These are phyloP conservation scores for Channa striata DNA, from an alignment of 2,797 vertebrate species.

Conservation along the genomic window DNA sequence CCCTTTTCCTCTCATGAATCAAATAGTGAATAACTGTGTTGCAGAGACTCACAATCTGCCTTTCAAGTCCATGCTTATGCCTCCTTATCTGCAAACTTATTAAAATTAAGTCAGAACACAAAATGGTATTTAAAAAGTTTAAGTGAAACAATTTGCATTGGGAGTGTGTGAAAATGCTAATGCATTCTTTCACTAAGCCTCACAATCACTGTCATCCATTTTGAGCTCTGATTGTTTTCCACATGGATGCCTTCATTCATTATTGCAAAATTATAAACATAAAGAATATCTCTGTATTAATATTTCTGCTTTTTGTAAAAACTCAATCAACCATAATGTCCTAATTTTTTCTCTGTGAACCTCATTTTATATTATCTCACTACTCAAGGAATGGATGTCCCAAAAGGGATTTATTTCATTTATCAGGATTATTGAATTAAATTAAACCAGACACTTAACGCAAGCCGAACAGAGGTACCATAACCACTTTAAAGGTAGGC, in stretches of 20 bases:
- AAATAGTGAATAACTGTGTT: conserved; percentile 66
- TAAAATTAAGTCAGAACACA: conserved; percentile 85
- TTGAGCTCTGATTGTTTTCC: conserved; percentile 88
- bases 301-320: conserved; percentile 90
- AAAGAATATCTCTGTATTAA: conserved; percentile 91
- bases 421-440: conserved; percentile 92
- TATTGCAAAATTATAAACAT: conserved; percentile 91
- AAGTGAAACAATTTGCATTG: conserved; percentile 89
- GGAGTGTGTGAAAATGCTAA: conserved; percentile 87
- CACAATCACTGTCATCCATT: conserved; percentile 84
- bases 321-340: conserved; percentile 91
- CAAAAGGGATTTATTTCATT: conserved; percentile 92
- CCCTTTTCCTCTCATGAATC: conserved; percentile 75
- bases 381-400: conserved; percentile 88
- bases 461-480: conserved; percentile 81
- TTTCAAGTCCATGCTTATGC: conserved; percentile 73
- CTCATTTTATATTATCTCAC: conserved; percentile 91
- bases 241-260: conserved; percentile 90
- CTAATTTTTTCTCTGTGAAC: conserved; percentile 90
- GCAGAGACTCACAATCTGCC: conserved; percentile 70
- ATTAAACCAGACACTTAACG: conserved; percentile 89
- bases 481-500: conserved; percentile 85
- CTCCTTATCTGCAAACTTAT: conserved; percentile 83
- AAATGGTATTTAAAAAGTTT: conserved; percentile 87
- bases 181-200: conserved; percentile 85